Base-by-base conservation (phyloP, 2,113 vertebrate genomes). In the Gallinago jamesoni region DNA sequence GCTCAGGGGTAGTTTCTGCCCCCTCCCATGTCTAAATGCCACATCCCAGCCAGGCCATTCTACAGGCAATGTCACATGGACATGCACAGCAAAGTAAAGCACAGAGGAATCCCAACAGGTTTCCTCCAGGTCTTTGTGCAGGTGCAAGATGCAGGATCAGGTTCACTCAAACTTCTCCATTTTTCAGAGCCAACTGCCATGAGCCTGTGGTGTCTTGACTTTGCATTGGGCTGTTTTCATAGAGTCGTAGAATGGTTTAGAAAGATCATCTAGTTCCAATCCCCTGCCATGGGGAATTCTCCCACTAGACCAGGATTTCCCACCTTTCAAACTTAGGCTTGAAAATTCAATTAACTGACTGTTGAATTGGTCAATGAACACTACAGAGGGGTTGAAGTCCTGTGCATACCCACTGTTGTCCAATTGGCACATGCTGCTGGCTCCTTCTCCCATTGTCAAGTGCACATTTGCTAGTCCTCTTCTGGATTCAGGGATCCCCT, bases 51-150 rank as follows among this genome's bases (percentile, higher is more conserved):
- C 69, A 75, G 63, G 55, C 47, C 66, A 37, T 50, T 27, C 43
- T 43, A 5, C n/a, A 10, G 0, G 0, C 22, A 48, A 48, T 6
- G 10, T 55, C 24, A 41, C 45, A 20, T 1, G 13, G 64, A 28
- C 20, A 28, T 0, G 14, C 24, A 9, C 8, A 50, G 74, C 50
- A 70, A 60, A 68, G 30, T 2, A 1, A 56, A 19, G 28, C 31
- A 28, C 43, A 24, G 48, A 52, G 20, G 4, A 48, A 66, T 16
- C 67, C 57, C 39, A 19, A 4, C 6, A 50, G 33, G n/a, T 11
- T 59, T 50, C 27, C n/a, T 47, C 14, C 35, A 25, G 70, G 28
- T 33, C 41, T 33, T 50, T 41, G 85, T 69, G 68, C 14, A 56
- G 35, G 11, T 19, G 9, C 59, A 62, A 18, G n/a, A 23, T 39